Evolutionary conservation across 2,888 invertebrate genomes (phyloP).

Genomic region (Aquatica leii): DNA sequence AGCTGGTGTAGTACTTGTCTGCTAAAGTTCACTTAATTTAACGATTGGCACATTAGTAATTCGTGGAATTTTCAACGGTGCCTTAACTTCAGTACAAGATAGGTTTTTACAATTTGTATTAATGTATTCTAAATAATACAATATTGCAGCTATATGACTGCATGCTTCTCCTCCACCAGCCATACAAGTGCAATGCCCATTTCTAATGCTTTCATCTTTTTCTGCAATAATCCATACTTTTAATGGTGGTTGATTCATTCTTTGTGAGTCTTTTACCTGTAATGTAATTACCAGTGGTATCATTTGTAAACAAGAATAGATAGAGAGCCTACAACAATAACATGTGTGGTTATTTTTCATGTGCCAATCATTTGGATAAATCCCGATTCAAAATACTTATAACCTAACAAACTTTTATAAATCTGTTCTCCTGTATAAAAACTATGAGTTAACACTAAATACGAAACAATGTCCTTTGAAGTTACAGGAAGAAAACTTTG

Average conservation of each 20-base stretch:
- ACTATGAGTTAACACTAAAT: no score
- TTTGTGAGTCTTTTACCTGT: neutral
- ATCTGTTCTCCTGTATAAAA: conserved; percentile 31
- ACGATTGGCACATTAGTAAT: no score
- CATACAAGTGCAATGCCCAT: neutral
- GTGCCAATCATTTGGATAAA: conserved; percentile 20
- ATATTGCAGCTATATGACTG: neutral
- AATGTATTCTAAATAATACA: no score
- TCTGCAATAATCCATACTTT: no score
- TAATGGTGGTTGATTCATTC: neutral
- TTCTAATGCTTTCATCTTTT: neutral
- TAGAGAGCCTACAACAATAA: conserved; percentile 19
- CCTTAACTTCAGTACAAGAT: neutral
- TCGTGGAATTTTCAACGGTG: neutral
- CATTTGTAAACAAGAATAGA: no score
- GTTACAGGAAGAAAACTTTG: no score
- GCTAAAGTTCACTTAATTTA: no score
- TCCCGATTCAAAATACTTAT: conserved; percentile 33
- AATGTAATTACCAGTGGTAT: no score
- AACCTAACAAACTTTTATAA: conserved; percentile 27
- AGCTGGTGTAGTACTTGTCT: no score
- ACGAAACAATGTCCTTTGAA: no score
- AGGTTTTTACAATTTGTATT: neutral
- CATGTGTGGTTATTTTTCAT: conserved; percentile 8
- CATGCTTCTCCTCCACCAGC: neutral